phyloP scores from a whole-genome alignment of 2,888 invertebrate species.

The Flexamia atlantica region DNA sequence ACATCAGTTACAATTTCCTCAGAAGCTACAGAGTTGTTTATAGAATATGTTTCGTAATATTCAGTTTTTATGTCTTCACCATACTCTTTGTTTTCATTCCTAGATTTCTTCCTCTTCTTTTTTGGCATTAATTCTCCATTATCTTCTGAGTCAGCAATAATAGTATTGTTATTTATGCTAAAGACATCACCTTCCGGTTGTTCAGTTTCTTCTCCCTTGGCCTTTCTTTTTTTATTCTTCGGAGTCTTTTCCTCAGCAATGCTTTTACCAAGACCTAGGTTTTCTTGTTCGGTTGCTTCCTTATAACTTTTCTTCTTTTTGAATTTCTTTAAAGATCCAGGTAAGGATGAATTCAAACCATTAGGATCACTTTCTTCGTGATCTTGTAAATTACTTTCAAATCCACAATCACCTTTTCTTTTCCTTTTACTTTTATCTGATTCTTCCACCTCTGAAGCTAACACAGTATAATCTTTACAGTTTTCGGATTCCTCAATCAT shows the following conservation, averaged over 20 bases:
- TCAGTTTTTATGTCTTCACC: conserved; percentile 9
- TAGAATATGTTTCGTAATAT: neutral
- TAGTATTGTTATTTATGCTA: neutral
- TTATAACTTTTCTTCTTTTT: neutral
- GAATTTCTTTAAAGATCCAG: neutral
- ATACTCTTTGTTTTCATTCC: conserved; percentile 45
- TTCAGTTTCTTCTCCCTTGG: neutral
- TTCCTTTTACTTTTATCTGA: neutral
- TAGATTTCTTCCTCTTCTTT: neutral
- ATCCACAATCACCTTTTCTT: conserved; percentile 35
- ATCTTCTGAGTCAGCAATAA: neutral
- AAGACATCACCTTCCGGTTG: neutral
- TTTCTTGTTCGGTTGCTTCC: neutral
- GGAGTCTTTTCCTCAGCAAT: conserved; percentile 66
- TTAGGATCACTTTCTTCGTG: neutral
- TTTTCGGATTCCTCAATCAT: neutral
- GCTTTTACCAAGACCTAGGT: conserved; percentile 73
- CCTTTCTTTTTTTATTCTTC: neutral
- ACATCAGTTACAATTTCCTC: neutral
- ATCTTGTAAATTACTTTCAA: conserved; percentile 64
- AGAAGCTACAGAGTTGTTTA: neutral
- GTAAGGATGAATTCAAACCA: neutral
- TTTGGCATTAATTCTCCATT: neutral
- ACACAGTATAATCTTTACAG: neutral
- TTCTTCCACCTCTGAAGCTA: neutral